Conservation (phyloP, 2,888 invertebrate species). For the Lamproptera curius region DNA sequence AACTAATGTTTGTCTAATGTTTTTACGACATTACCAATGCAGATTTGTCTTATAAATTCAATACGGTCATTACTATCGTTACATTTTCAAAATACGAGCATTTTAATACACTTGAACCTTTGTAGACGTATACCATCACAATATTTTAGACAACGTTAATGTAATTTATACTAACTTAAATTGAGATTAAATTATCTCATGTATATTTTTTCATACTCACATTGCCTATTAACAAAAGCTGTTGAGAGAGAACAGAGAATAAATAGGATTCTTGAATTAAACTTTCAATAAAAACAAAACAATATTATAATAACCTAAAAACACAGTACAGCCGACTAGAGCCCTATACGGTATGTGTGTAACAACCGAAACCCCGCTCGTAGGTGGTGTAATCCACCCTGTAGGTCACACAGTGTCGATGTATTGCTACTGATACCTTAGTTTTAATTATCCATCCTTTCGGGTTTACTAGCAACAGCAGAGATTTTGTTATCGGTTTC, state of each 20-base stretch:
- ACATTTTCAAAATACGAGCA: neutral
- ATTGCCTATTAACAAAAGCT: constrained; percentile 10
- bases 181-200: neutral
- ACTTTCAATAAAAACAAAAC: constrained; percentile 7
- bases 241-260: too few species aligned
- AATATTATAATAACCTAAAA: constrained; percentile 11
- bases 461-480: constrained; percentile 53
- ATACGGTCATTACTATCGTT: neutral
- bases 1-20: neutral
- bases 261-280: constrained; percentile 6
- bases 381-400: constrained; percentile 77
- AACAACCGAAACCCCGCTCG: constrained; percentile 74
- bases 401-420: constrained; percentile 79
- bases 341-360: constrained; percentile 55
- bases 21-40: neutral
- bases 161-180: neutral
- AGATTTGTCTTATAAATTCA: neutral
- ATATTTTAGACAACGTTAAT: neutral
- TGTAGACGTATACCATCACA: neutral
- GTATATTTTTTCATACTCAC: constrained; percentile 6
- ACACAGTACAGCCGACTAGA: constrained; percentile 8
- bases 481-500: constrained; percentile 65
- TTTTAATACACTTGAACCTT: neutral
- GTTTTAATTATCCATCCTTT: constrained; percentile 41
- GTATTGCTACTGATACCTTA: constrained; percentile 73